Percentiles rank a stretch among this genome's conserved stretches.
phyloP scores from a whole-genome alignment of 2,113 vertebrate genomes.

The Ceyx melanurus region DNA sequence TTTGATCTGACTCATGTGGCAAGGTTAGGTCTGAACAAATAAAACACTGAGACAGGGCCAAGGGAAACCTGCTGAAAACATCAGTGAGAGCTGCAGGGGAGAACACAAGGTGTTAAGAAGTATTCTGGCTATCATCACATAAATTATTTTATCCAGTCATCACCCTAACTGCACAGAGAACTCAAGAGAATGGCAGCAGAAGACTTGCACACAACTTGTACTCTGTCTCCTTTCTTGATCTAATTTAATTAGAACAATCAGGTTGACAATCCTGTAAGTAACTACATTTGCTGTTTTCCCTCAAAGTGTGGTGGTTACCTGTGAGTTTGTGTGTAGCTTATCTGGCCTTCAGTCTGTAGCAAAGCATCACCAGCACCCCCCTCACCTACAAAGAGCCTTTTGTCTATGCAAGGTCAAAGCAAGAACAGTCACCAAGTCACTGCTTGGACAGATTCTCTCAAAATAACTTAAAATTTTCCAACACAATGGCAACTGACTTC shows the following conservation, averaged over 20 bases:
- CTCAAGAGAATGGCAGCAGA: background rate
- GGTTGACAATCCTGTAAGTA: background rate
- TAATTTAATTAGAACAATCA: slow-evolving; percentile 5
- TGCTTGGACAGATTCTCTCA: background rate
- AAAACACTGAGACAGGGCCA: background rate
- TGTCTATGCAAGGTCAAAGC: background rate
- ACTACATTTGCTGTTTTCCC: background rate
- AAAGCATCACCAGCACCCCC: background rate
- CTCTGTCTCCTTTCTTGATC: background rate
- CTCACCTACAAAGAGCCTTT: background rate
- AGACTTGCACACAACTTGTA: background rate
- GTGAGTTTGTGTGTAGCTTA: background rate
- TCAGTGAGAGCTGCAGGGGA: background rate
- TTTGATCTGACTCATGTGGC: background rate
- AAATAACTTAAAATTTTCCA: slow-evolving; percentile 35
- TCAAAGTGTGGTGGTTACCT: accelerated
- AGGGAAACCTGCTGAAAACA: background rate
- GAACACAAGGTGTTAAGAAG: background rate
- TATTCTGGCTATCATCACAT: background rate
- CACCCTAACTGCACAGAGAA: background rate
- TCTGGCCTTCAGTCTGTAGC: background rate
- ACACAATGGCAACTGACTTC: slow-evolving; percentile 26
- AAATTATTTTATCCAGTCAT: background rate
- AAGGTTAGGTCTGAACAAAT: background rate
- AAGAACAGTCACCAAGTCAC: background rate